Conservation (phyloP, 1,140 invertebrate genomes). For the Lepidurus apus region DNA sequence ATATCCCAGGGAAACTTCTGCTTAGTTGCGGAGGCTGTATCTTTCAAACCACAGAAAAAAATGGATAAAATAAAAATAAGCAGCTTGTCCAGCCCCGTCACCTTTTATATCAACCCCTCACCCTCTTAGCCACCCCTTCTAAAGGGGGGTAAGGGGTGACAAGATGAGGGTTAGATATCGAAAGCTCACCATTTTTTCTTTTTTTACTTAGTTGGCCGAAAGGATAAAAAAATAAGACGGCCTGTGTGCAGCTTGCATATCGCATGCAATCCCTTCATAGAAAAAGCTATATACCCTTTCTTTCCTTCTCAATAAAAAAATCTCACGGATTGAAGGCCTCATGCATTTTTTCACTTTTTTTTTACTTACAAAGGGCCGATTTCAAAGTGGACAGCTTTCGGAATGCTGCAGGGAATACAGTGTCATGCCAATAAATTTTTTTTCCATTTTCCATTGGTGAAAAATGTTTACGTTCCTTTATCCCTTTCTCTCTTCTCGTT, state of each 20-base stretch:
- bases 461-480: neutral
- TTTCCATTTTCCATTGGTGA: neutral
- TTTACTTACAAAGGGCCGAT: neutral
- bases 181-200: neutral
- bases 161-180: neutral
- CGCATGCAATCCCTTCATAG: neutral
- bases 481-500: neutral
- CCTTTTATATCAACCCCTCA: neutral
- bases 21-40: neutral
- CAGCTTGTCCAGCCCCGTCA: neutral
- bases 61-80: neutral
- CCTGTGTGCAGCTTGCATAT: neutral
- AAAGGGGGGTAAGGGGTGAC: neutral
- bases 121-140: neutral
- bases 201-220: neutral
- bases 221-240: neutral
- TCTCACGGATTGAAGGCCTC: conserved; percentile 4
- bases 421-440: conserved; percentile 10
- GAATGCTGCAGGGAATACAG: neutral
- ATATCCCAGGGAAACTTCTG: neutral
- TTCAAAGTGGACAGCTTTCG: conserved; percentile 1
- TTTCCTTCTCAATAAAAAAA: neutral
- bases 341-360: neutral
- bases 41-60: conserved; percentile 16
- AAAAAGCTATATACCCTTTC: neutral